A percentile compares a stretch with the other conserved stretches of the same genome.
phyloP scores from a whole-genome alignment of 2,797 vertebrate genomes.

The Acanthurus leucopareius region DNA sequence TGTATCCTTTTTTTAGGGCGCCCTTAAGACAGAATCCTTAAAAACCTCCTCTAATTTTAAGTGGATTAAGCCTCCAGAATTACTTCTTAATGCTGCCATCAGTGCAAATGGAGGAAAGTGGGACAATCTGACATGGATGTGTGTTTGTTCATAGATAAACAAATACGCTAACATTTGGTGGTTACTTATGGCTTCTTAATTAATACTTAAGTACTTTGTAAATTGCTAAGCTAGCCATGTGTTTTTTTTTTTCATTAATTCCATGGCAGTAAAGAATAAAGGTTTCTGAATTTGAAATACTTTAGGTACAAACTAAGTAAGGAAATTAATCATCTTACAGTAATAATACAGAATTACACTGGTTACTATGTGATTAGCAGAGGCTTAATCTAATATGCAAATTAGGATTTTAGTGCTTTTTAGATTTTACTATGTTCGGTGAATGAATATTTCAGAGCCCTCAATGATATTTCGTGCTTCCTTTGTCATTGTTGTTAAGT shows the following conservation, averaged over 20 bases:
- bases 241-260: conserved; percentile 48
- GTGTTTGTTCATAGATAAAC: conserved; percentile 54
- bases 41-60: conserved; percentile 64
- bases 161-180: conserved; percentile 54
- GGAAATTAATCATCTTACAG: conserved; percentile 19
- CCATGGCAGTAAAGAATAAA: conserved; percentile 9
- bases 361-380: conserved; percentile 30
- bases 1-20: conserved; percentile 35
- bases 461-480: neutral
- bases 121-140: conserved; percentile 50
- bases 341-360: conserved; percentile 17
- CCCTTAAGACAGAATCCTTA: conserved; percentile 60
- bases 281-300: conserved; percentile 37
- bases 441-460: conserved; percentile 20
- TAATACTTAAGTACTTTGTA: conserved; percentile 56
- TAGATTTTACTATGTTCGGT: conserved; percentile 9
- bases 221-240: conserved; percentile 50
- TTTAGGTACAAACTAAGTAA: conserved; percentile 20
- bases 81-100: conserved; percentile 65
- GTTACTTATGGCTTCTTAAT: conserved; percentile 50
- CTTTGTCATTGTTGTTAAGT: neutral
- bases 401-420: conserved; percentile 30
- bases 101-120: conserved; percentile 61
- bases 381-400: conserved; percentile 25
- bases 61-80: conserved; percentile 69